Evolutionary conservation across 2,888 invertebrate genomes (phyloP), one percentile per base, ranked within the genome.

Genomic region (Ophonus ardosiacus): DNA sequence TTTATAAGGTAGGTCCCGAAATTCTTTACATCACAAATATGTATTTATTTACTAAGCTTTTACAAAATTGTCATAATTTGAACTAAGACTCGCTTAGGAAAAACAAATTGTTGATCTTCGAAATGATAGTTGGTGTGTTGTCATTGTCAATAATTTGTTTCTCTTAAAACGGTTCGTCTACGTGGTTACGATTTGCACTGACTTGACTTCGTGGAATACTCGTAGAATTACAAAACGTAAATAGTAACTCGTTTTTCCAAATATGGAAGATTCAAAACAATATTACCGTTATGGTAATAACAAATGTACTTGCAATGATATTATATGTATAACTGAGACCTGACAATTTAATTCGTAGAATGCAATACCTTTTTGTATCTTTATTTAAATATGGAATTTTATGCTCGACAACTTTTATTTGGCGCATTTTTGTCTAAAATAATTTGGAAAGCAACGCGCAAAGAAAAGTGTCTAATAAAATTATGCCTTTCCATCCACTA

Each of bases 1-100:
- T 74, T 74, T 43, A 74, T 74, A 74, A n/a, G 71, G 71, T 74
- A 74, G 71, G 71, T 74, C 71, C 71, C 71, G 40, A 74, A 74
- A 40, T 74, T 74, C 43, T 74, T 74, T 74, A 74, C 71, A 74
- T 74, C 71, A 74, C 71, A 74, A 74, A 74, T 74, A 74, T 74
- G 71, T 74, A 74, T 74, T 74, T 24, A 74, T 74, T 74, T 74
- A 74, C 71, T 74, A 74, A 74, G 71, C 71, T 74, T 74, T 74
- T 74, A 74, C 71, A 74, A 74, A 74, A 74, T 38, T 68, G 68
- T 68, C 24, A 38, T 68, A 31, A 68, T 38, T 68, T 68, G 10
- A 68, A 38, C 68, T 68, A 68, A 40, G 40, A 40, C 2, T 18
- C 13, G 43, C 8, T 74, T 24, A 6, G 71, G 40, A 43, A 10